Evolutionary conservation across 1,140 invertebrate species (phyloP).

Genomic region (Eufriesea mexicana): DNA sequence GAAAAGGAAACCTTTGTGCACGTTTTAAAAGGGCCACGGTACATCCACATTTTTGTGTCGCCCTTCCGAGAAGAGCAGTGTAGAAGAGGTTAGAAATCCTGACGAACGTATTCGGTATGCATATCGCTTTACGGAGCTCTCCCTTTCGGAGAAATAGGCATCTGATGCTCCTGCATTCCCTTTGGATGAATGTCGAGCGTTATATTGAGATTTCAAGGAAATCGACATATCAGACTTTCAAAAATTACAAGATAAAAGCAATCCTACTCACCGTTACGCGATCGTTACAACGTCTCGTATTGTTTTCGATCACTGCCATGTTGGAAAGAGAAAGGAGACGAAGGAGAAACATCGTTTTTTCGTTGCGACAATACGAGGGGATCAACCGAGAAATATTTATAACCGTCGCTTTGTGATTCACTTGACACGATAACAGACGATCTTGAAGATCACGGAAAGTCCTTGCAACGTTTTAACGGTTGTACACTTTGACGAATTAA

Average conservation of each 20-base stretch:
- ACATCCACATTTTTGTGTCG: conserved; percentile 1
- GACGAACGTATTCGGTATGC: conserved; percentile 41
- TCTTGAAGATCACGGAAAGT: conserved; percentile 13
- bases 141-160: conserved; percentile 54
- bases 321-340: not conserved
- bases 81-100: conserved; percentile 13
- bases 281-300: not conserved
- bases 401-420: not conserved
- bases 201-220: conserved; percentile 55
- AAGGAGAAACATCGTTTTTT: too few relatives aligned
- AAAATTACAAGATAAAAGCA: not conserved
- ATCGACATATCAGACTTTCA: conserved; percentile 33
- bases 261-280: not conserved
- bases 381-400: not conserved
- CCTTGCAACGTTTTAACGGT: not conserved
- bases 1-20: not conserved
- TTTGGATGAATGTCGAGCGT: conserved; percentile 48
- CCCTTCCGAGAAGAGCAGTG: conserved; percentile 23
- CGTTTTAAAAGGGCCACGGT: not conserved
- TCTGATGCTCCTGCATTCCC: conserved; percentile 53
- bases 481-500: not conserved
- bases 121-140: conserved; percentile 26
- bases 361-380: too few relatives aligned
- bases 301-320: too few relatives aligned
- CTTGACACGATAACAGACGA: not conserved